Percentiles rank a stretch among this genome's conserved stretches.
Evolutionary conservation across 2,113 vertebrate genomes (phyloP).

Genomic region (Phodopus roborovskii): DNA sequence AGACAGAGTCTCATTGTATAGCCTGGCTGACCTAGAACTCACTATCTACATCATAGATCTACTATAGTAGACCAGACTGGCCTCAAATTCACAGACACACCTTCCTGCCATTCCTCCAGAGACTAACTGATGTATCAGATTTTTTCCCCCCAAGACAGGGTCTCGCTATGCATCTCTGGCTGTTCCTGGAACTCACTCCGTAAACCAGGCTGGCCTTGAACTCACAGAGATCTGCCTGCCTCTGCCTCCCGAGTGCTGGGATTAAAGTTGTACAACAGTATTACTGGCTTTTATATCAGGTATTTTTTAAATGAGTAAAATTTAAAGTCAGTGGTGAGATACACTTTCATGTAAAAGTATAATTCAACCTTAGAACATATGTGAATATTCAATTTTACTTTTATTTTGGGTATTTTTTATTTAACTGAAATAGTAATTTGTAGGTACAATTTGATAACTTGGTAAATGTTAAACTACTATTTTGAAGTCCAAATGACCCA

Average conservation of each 20-base stretch:
- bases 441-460: background rate
- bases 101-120: background rate
- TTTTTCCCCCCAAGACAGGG: background rate
- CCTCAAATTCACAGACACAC: background rate
- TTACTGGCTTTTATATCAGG: background rate
- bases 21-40: background rate
- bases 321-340: background rate
- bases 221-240: background rate
- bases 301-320: constrained; percentile 44
- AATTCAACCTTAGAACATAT: background rate
- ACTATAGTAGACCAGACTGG: background rate
- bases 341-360: background rate
- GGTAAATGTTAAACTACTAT: background rate
- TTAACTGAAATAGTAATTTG: background rate
- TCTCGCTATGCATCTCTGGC: background rate
- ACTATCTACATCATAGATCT: background rate
- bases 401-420: background rate
- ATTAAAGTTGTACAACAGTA: background rate
- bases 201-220: background rate
- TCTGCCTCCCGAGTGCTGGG: background rate
- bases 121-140: background rate
- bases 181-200: background rate
- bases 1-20: background rate
- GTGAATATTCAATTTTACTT: background rate
- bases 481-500: constrained; percentile 40